A percentile compares a stretch with the other conserved stretches of the same genome.
phyloP scores from a whole-genome alignment of 2,888 invertebrate genomes.

The Dione vanillae region DNA sequence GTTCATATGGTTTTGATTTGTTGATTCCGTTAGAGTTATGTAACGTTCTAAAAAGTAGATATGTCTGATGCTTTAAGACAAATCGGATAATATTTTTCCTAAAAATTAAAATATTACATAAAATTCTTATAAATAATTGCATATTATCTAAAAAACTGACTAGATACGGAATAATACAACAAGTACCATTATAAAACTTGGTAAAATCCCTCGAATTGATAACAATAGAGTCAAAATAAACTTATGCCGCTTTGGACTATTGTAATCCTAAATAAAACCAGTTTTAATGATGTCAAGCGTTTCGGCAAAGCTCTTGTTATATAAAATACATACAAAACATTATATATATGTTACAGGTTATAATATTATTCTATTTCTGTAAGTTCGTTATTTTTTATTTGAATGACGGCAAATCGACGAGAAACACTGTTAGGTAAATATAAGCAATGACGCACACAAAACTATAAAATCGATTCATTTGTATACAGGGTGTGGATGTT shows the following conservation, averaged over 20 bases:
- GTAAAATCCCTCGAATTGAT: constrained; percentile 29
- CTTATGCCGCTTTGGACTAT: constrained; percentile 30
- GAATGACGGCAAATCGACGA: not conserved
- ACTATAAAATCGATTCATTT: constrained; percentile 1
- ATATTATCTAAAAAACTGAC: constrained; percentile 10
- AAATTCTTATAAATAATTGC: not conserved
- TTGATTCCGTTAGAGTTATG: too few species aligned
- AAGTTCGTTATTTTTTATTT: not conserved
- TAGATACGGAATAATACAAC: constrained; percentile 23
- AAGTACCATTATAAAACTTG: constrained; percentile 28
- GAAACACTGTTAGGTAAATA: not conserved
- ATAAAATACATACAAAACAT: constrained; percentile 13
- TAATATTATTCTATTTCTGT: not conserved
- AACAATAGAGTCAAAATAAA: constrained; percentile 27
- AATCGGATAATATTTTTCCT: too few species aligned
- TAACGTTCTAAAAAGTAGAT: too few species aligned
- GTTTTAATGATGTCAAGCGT: constrained; percentile 36
- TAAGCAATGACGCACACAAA: not conserved
- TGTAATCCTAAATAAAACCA: constrained; percentile 36
- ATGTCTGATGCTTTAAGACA: too few species aligned
- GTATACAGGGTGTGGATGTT: too few species aligned
- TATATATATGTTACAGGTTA: not conserved
- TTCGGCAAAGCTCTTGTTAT: constrained; percentile 21
- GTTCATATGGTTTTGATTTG: too few species aligned
- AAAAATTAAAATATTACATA: not conserved